These are phyloP conservation scores for Enoplosus armatus DNA, from an alignment of 2,797 vertebrate genomes.

Conservation along the genomic window DNA sequence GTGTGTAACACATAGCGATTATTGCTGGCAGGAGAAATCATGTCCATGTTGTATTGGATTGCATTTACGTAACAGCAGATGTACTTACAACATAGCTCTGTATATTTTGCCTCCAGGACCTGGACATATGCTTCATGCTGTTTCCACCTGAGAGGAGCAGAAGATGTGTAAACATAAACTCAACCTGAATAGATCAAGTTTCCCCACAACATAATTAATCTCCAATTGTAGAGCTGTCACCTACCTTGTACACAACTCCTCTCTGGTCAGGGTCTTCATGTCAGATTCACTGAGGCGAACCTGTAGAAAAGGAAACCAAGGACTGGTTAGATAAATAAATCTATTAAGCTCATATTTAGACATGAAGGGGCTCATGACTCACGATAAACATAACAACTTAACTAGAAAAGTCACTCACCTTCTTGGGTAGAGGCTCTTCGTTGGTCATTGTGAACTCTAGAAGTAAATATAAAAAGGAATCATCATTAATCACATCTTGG, in stretches of 20 bases:
- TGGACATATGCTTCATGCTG: slow-evolving; percentile 98
- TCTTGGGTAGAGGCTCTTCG: slow-evolving; percentile 99
- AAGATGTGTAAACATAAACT: slow-evolving; percentile 15
- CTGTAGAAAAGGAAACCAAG: slow-evolving; percentile 77
- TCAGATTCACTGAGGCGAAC: slow-evolving; percentile 99
- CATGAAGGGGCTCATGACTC: background rate
- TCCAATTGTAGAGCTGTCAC: background rate
- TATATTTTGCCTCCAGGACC: slow-evolving; percentile 97
- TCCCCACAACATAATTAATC: background rate
- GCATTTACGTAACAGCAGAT: slow-evolving; percentile 2
- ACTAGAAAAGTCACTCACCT: slow-evolving; percentile 83
- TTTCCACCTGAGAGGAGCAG: slow-evolving; percentile 91
- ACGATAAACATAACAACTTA: accelerated
- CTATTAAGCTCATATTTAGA: background rate
- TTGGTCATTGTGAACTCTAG: slow-evolving; percentile 96
- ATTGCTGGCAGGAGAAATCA: background rate
- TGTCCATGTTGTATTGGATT: background rate
- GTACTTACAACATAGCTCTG: slow-evolving; percentile 97
- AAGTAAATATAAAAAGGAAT: slow-evolving; percentile 36
- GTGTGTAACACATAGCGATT: background rate
- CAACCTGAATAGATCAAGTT: background rate
- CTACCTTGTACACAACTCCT: slow-evolving; percentile 96
- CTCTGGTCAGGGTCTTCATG: slow-evolving; percentile 97
- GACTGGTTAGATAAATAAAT: slow-evolving; percentile 12
- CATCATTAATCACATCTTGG: slow-evolving; percentile 24